Percentiles rank a stretch among this genome's conserved stretches.
These are phyloP conservation scores for Acanthosepion esculentum DNA, from an alignment of 2,888 invertebrate species.

Conservation along the genomic window DNA sequence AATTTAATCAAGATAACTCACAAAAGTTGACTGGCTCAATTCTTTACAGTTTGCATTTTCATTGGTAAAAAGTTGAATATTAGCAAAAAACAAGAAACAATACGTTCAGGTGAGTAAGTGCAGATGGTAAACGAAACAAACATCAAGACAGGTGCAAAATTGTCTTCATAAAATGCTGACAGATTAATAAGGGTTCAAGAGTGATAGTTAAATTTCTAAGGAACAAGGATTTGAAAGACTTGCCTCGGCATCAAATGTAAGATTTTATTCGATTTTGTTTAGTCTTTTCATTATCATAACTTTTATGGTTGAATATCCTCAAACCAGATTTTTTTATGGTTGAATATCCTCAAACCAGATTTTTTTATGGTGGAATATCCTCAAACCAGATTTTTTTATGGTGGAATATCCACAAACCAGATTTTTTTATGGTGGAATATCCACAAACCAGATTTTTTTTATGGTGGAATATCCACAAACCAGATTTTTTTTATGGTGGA, in stretches of 20 bases:
- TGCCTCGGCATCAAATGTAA: not conserved
- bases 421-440: too few species aligned
- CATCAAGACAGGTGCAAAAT: not conserved
- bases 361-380: too few species aligned
- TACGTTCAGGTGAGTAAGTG: not conserved
- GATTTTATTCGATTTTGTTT: too few species aligned
- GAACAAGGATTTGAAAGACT: not conserved
- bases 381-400: too few species aligned
- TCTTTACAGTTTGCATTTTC: not conserved
- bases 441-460: too few species aligned
- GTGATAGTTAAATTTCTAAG: not conserved
- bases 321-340: too few species aligned
- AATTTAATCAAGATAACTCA: not conserved
- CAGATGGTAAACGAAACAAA: not conserved
- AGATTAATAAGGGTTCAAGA: not conserved
- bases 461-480: too few species aligned
- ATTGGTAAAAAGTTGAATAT: not conserved
- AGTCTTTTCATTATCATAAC: too few species aligned
- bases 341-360: too few species aligned
- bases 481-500: too few species aligned
- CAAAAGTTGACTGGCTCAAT: not conserved
- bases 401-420: too few species aligned
- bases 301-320: too few species aligned
- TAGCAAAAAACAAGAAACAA: not conserved
- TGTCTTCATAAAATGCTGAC: not conserved